Evolutionary conservation across 2,797 vertebrate species (phyloP), one percentile per base, ranked within the genome.

Genomic region (Loris lydekkerianus): DNA sequence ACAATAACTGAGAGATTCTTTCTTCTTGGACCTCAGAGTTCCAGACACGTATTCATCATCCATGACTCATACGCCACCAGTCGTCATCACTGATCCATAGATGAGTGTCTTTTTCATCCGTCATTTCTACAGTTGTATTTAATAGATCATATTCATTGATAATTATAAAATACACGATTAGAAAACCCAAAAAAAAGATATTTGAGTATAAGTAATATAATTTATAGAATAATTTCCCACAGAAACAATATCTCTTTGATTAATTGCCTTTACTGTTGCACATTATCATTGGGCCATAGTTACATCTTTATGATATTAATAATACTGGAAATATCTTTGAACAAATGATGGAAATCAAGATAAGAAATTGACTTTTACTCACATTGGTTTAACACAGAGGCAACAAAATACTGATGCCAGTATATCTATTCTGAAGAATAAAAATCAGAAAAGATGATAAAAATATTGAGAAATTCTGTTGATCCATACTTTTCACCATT

Each of bases 21-120:
- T 9, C 9, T 20, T 17, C 2, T 13, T 4, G 58, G 34, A 56
- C 56, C 67, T 75, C 76, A 69, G 78, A 43, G 21, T n/a, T 61
- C 27, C 73, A 92, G 29, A 25, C 11, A 49, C 0, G 0, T 11
- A 49, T 25, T 56, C 89, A 53, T 7, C 1, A 1, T 10, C 2
- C 5, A 23, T 0, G 9, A 31, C 29, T 61, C 81, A n/a, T 1
- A 34, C 0, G 29, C 63, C 25, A 25, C 61, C 70, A 34, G 69
- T 0, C 0, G 4, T 69, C 72, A 34, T 46, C 58, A 27, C 1
- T 0, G 11, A 37, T 7, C 37, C 89, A 14, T 1, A 3, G 11
- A 3, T 15, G 11, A 23, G 10, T n/a, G 4, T 65, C 23, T 58
- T 60, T 21, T 31, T 37, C 49, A 73, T 20, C 37, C 10, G n/a